Evolutionary conservation across 1,140 invertebrate species (phyloP), one percentile per base, ranked within the genome.

Genomic region (Pachypsylla venusta): DNA sequence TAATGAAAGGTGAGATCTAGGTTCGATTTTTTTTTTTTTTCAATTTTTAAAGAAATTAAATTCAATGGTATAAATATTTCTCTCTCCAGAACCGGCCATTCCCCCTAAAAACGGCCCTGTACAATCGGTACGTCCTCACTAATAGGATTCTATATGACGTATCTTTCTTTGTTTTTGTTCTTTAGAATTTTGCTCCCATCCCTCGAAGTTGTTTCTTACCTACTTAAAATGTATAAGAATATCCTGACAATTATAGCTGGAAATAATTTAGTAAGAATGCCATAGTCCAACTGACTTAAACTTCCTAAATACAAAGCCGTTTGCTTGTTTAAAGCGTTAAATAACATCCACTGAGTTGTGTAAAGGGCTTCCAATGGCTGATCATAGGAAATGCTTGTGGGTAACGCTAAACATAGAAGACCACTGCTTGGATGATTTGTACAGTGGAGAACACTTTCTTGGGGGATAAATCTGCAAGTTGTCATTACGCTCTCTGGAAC

Each of bases 251-350:
- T 54, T 0, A 84, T 73, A 0, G 81, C 77, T 0, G 85, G 86
- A 1, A 88, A 65, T 16, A 81, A 74, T 12, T 79, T 75, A 0
- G 83, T 82, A 1, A 87, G 67, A 5, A 85, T 68, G 25, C 82
- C 80, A 57, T 74, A 80, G 56, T 81, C 80, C 1, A 79, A 77
- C 64, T 86, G 82, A 1, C 79, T 77, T 1, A 81, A 74, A 30
- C 81, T 84, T 0, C 83, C 75, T 20, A 82, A 75, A 63, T 83
- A 85, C 3, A 86, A 74, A 2, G 82, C 76, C 1, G 78, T 75
- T 66, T 88, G 85, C 4, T 75, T 63, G 42, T 25, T 60, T 4
- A 63, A 35, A n/a, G 62, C 57, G 20, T 63, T 56, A 10, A 61
- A 60, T 16, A 63, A 27, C 12, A 57, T 55, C 20, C 58, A 58